Base-by-base conservation (phyloP, 1,140 invertebrate genomes). In the Archivesica marissinica region DNA sequence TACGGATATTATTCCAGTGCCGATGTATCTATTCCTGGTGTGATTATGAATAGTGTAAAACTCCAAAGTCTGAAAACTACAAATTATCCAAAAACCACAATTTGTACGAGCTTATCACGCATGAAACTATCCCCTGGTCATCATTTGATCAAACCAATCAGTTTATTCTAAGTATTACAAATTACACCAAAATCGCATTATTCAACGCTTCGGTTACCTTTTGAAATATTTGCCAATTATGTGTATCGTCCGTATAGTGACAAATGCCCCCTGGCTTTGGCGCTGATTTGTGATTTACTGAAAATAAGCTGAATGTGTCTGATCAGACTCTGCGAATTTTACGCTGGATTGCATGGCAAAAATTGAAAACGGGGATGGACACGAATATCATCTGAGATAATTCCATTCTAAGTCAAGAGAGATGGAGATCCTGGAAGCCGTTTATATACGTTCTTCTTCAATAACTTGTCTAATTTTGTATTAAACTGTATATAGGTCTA, bases 101-200 rank as follows among this genome's bases (percentile, higher is more conserved):
- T 64, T 64, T 64, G 59, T 35, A 35, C 28, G 59, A 35, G 68
- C 44, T 72, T 44, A 72, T 50, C 38, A 72, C 38, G 68, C 68
- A 28, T 47, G 68, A 72, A 35, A 72, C 4, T 72, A 44, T 59
- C 74, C 50, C 33, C 50, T 38, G 74, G 74, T 52, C 47, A 56
- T 59, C 44, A 76, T 76, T 76, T 76, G 74, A 76, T 76, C 74
- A 76, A 76, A 72, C 74, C 74, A 76, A 76, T 76, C 54, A 56
- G 50, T 56, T 56, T 39, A 76, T 76, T 59, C 56, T 76, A 76
- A 52, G 50, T 76, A 76, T 50, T 52, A 76, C 74, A 76, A 76
- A 76, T 76, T 76, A 76, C 74, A 56, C 23, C 74, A 54, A 76
- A 76, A 76, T 76, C 74, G 74, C 44, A 76, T 76, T 76, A 76